Evolutionary conservation across 2,888 invertebrate genomes (phyloP), one percentile per base, ranked within the genome.

Genomic region (Rhagonycha lutea): DNA sequence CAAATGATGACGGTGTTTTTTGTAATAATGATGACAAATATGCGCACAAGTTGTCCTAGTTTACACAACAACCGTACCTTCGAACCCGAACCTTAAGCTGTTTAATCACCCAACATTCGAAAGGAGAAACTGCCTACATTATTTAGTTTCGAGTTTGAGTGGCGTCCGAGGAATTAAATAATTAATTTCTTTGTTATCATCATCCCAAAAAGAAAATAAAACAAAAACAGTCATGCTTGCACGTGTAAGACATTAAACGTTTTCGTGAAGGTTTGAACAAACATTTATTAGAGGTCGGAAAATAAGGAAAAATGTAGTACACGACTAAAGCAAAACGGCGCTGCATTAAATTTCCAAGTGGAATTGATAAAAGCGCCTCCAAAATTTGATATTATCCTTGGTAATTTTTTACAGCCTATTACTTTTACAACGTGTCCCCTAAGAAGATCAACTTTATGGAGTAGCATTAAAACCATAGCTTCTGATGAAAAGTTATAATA

Each of bases 1-100:
- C 70, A 78, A 76, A 78, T 73, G 75, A 78, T 78, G 75, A 75
- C 71, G 69, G 73, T 63, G 78, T 75, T 74, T 70, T 70, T 77
- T 77, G 70, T n/a, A 77, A 77, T 77, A 74, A 74, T 74, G 74
- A 77, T 71, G 65, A 73, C 71, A 73, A 73, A 76, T 75, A 74
- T 72, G 74, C 65, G 72, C 69, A 69, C 74, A 65, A 73, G 75
- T 72, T 76, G 70, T 76, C 73, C 70, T 47, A 70, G 73, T 76
- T 69, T 65, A 65, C 61, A 65, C 68, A 70, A 65, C 67, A 62
- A 74, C 70, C 69, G 61, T 24, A 68, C 68, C 70, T 70, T 61
- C 26, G 24, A 61, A 69, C 70, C 69, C 67, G 14, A 74, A 74
- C 29, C 65, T 61, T 14, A 61, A 61, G 61, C 74, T 61, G 67